Evolutionary conservation across 92 coral and sea anemone species (phyloP).

Genomic region (Porites cylindrica): DNA sequence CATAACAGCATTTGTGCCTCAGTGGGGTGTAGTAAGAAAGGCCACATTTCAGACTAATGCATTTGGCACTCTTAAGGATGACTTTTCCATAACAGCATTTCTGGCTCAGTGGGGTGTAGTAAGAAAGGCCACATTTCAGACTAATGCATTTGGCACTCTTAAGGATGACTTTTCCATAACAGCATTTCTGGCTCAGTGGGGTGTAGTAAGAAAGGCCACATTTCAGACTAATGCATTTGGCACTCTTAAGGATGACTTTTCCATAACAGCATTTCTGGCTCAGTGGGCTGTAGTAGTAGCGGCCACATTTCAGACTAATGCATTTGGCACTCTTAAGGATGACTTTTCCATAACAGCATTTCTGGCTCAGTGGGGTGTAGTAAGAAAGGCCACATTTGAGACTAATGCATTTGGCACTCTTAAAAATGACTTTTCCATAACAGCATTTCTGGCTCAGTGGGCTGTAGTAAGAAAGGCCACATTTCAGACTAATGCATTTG

Average conservation of each 20-base stretch:
- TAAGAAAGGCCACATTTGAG: no score
- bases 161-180: not conserved
- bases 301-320: not conserved
- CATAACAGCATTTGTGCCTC: slow-evolving; percentile 13
- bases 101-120: not conserved
- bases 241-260: not conserved
- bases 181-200: slow-evolving; percentile 3
- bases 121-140: not conserved
- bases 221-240: not conserved
- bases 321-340: not conserved
- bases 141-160: not conserved
- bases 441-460: no score
- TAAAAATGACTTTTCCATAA: no score
- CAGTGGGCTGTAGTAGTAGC: not conserved
- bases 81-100: not conserved
- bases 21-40: not conserved
- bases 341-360: not conserved
- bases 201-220: not conserved
- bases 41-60: no score
- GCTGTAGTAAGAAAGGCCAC: no score
- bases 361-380: no score
- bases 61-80: no score
- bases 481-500: not conserved
- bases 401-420: no score
- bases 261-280: slow-evolving; percentile 11